Evolutionary conservation across 1,140 invertebrate genomes (phyloP), one percentile per base, ranked within the genome.

Genomic region (Galleria mellonella): DNA sequence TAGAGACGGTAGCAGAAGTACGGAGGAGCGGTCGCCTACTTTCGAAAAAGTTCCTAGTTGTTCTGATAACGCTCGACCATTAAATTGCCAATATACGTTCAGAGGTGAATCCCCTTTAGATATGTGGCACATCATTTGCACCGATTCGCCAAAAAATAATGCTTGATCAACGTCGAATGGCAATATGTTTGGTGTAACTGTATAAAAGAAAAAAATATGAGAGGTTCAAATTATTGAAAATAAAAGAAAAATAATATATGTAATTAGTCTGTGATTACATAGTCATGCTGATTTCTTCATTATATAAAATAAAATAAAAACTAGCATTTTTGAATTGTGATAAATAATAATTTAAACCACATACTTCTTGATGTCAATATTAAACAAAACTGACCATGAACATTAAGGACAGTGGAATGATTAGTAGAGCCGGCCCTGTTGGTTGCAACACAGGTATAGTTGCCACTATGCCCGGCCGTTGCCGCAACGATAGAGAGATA

Each of bases 361-460:
- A 3, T 23, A 3, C 6, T 23, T n/a, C n/a, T n/a, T n/a, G n/a
- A n/a, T n/a, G n/a, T n/a, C n/a, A n/a, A n/a, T 23, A 23, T 23
- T 3, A 23, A 23, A 3, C 62, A 31, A 74, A 71, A 83, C 78
- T 83, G 76, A 94, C 93, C 93, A 86, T 94, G 93, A 62, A 94
- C 91, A 63, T 91, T 87, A 57, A 94, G 86, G 60, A 87, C 82
- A 53, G 92, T 89, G 58, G 92, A 90, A 79, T 91, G 89, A 70
- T 90, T 91, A 61, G 88, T 90, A 36, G 87, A 90, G 48, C 92
- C 92, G 17, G 94, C 95, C 46, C 83, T 86, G 85, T 94, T 94
- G 59, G 86, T 90, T 37, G 91, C 93, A 57, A 91, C 88, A 79
- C 95, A 97, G 50, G 92, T 94, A 67, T 96, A 97, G 55, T 91